phyloP scores from a whole-genome alignment of 2,888 invertebrate genomes.

The Ophioninae sp. region DNA sequence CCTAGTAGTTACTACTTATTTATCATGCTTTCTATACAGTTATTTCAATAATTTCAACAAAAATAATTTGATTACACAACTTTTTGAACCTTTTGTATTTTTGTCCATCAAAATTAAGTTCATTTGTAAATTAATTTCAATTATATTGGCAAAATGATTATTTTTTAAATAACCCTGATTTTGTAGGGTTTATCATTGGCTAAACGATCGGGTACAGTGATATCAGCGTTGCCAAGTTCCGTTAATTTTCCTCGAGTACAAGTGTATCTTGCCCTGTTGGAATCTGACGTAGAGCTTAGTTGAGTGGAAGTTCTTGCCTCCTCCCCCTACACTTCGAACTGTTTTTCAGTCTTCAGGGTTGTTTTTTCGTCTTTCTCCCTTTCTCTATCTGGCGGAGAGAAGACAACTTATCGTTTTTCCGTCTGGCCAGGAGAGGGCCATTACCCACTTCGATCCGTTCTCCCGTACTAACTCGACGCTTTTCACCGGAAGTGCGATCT shows the following conservation, averaged over 20 bases:
- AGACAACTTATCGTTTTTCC: slow-evolving; percentile 40
- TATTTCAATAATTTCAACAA: too few relatives aligned
- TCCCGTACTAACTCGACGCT: slow-evolving; percentile 15
- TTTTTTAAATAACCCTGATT: too few relatives aligned
- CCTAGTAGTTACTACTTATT: too few relatives aligned
- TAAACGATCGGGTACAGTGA: slow-evolving; percentile 29
- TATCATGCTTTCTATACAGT: too few relatives aligned
- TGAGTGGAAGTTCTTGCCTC: slow-evolving; percentile 22
- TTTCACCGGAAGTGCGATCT: slow-evolving; percentile 11
- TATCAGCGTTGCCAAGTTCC: slow-evolving; percentile 42
- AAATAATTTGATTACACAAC: too few relatives aligned
- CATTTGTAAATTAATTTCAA: too few relatives aligned
- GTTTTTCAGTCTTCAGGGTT: background rate
- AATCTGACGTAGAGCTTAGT: slow-evolving; percentile 13
- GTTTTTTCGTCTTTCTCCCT: background rate
- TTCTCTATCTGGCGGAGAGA: slow-evolving; percentile 1
- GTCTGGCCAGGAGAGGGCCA: slow-evolving; percentile 19
- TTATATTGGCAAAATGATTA: too few relatives aligned
- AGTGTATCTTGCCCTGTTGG: slow-evolving; percentile 27
- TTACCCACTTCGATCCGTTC: slow-evolving; percentile 51
- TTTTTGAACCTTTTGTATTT: too few relatives aligned
- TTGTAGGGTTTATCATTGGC: background rate
- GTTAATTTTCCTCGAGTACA: slow-evolving; percentile 52
- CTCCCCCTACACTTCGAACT: background rate
- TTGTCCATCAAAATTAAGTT: too few relatives aligned